Percentiles rank a stretch among this genome's conserved stretches.
phyloP scores from a whole-genome alignment of 2,797 vertebrate species.

The Takifugu ocellatus region DNA sequence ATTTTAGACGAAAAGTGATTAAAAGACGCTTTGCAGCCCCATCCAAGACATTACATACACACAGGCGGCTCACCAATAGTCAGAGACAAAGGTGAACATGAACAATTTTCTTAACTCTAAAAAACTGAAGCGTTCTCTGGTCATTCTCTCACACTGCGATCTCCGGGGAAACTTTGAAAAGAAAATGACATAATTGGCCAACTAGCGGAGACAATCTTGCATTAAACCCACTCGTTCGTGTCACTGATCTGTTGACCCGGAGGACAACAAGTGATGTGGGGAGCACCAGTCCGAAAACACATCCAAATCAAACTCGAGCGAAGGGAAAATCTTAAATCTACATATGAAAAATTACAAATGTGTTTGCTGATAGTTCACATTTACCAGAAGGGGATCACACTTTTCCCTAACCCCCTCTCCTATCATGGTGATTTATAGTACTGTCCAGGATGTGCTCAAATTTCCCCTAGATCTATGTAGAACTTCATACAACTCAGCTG shows the following conservation, averaged over 20 bases:
- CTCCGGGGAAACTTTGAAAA: conserved; percentile 43
- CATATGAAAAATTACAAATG: conserved; percentile 10
- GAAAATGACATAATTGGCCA: conserved; percentile 65
- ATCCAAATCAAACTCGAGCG: conserved; percentile 4
- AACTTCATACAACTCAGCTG: too few relatives aligned
- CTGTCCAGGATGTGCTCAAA: background rate
- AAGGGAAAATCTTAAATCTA: conserved; percentile 18
- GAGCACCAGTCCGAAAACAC: background rate
- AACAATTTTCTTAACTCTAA: background rate
- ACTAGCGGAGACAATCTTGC: conserved; percentile 33
- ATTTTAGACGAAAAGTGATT: conserved; percentile 26
- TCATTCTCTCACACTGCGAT: conserved; percentile 16
- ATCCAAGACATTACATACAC: background rate
- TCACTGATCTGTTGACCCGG: conserved; percentile 24
- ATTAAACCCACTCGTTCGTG: conserved; percentile 30
- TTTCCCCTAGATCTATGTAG: too few relatives aligned
- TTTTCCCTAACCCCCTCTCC: background rate
- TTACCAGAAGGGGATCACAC: background rate
- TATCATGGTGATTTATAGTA: conserved; percentile 13
- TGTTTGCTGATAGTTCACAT: too few relatives aligned
- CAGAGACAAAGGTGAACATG: background rate
- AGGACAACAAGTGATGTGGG: conserved; percentile 20
- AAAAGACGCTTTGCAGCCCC: conserved; percentile 5
- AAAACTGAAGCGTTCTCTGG: conserved; percentile 33
- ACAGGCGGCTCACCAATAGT: background rate